Percentiles rank a stretch among this genome's conserved stretches.
These are phyloP conservation scores for Hypselothyrea guttata DNA, from an alignment of 2,888 invertebrate genomes.

Conservation along the genomic window DNA sequence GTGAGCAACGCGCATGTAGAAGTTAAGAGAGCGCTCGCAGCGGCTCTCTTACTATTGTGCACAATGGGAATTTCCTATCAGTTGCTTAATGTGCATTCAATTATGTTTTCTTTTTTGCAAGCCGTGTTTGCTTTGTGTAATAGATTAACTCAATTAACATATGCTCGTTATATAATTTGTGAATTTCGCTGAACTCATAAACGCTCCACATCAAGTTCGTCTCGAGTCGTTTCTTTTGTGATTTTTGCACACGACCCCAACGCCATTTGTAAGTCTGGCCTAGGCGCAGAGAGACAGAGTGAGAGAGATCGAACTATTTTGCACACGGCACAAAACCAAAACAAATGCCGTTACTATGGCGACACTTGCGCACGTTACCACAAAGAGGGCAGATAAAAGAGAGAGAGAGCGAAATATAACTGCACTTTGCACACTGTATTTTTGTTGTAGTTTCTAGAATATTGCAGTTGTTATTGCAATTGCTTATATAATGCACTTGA, in stretches of 20 bases:
- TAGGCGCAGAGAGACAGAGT: constrained; percentile 16
- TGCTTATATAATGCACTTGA: constrained; percentile 27
- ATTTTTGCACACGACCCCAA: constrained; percentile 59
- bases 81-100: constrained; percentile 24
- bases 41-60: constrained; percentile 10
- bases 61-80: constrained; percentile 23
- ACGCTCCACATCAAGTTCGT: constrained; percentile 6
- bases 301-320: constrained; percentile 43
- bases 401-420: constrained; percentile 10
- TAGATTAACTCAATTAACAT: constrained; percentile 21
- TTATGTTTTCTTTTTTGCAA: constrained; percentile 25
- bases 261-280: background rate
- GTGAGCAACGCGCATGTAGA: constrained; percentile 45
- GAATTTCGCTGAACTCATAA: constrained; percentile 19
- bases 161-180: constrained; percentile 23
- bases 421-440: constrained; percentile 50
- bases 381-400: constrained; percentile 12
- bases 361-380: constrained; percentile 62
- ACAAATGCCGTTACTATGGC: constrained; percentile 70
- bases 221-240: constrained; percentile 9
- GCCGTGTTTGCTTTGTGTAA: constrained; percentile 21
- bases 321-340: constrained; percentile 66
- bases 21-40: constrained; percentile 29
- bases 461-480: constrained; percentile 3
- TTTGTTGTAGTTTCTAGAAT: constrained; percentile 20